Evolutionary conservation across 2,888 invertebrate species (phyloP).

Genomic region (Drosophila sordidapex): DNA sequence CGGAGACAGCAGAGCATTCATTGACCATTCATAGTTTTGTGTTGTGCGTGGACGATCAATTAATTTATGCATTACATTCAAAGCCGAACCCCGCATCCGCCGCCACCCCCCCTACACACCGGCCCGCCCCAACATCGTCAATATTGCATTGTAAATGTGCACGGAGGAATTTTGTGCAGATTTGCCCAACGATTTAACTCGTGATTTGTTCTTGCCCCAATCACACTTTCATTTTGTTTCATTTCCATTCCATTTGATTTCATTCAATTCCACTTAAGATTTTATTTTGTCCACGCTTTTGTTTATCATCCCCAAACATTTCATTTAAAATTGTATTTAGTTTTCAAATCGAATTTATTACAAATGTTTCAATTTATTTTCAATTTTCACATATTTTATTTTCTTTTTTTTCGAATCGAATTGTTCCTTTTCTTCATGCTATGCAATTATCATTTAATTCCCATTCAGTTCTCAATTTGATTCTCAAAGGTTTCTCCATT

Average conservation of each 20-base stretch:
- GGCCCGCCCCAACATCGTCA: neutral
- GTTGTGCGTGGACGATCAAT: constrained; percentile 54
- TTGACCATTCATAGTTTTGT: constrained; percentile 66
- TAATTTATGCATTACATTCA: constrained; percentile 76
- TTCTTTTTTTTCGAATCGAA: neutral
- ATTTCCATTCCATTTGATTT: constrained; percentile 30
- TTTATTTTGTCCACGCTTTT: neutral
- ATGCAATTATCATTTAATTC: no score
- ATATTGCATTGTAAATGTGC: constrained; percentile 57
- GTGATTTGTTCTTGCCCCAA: constrained; percentile 13
- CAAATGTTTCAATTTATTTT: neutral
- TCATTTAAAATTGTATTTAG: neutral
- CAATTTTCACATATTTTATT: neutral
- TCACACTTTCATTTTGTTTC: constrained; percentile 14
- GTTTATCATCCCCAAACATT: neutral
- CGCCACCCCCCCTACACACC: neutral
- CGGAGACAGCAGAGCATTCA: constrained; percentile 51
- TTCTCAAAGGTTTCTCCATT: neutral
- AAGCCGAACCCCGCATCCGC: neutral
- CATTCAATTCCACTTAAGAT: constrained; percentile 10
- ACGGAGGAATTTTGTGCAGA: constrained; percentile 47
- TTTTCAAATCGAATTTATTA: neutral
- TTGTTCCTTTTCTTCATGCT: no score
- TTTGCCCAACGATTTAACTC: constrained; percentile 25
- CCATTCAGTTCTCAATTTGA: neutral